Evolutionary conservation across 2,113 vertebrate species (phyloP).

Genomic region (Turdus rufiventris): DNA sequence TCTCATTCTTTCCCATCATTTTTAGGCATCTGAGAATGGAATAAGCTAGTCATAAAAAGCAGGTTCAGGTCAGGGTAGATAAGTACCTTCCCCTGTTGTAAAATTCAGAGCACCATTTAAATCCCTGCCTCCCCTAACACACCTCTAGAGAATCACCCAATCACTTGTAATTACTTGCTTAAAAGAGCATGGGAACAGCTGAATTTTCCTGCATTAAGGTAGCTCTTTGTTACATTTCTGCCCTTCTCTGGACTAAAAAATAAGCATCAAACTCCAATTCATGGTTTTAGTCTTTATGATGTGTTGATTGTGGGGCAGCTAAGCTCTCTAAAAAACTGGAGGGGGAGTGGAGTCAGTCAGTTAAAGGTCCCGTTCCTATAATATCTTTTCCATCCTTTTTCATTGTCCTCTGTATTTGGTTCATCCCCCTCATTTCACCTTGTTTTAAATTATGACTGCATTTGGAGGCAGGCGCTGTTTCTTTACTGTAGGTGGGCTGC

Average conservation of each 20-base stretch:
- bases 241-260: neutral
- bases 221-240: neutral
- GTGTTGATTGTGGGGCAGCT: neutral
- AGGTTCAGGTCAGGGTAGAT: neutral
- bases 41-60: neutral
- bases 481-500: neutral
- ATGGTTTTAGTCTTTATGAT: neutral
- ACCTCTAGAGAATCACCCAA: neutral
- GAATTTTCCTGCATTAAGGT: neutral
- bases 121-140: neutral
- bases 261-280: neutral
- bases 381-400: neutral
- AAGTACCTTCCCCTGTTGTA: slow-evolving; percentile 4
- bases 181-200: neutral
- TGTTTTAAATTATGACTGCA: neutral
- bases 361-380: neutral
- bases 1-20: neutral
- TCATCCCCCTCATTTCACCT: neutral
- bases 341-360: neutral
- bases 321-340: neutral
- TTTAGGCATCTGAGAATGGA: neutral
- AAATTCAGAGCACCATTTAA: slow-evolving; percentile 40
- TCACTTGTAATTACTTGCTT: slow-evolving; percentile 3
- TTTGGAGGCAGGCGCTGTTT: neutral
- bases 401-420: neutral